These are phyloP conservation scores for Drosophila simulans DNA, from an alignment of 1,140 invertebrate genomes.

Conservation along the genomic window DNA sequence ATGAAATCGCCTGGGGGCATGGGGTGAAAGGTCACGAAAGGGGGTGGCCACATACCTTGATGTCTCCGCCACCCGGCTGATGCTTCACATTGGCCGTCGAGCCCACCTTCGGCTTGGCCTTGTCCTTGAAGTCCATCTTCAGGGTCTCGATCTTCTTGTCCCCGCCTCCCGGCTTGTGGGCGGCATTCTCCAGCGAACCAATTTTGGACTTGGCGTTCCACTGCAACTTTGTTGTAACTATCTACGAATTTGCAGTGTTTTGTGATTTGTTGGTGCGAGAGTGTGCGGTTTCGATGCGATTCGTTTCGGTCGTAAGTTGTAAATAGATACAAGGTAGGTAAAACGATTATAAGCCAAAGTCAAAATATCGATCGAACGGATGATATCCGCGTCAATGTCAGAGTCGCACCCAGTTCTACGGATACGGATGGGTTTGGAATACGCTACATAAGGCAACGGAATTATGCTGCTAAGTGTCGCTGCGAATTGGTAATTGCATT, in stretches of 20 bases:
- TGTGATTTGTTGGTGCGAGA: slow-evolving; percentile 40
- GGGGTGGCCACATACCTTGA: slow-evolving; percentile 90
- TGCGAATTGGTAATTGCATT: slow-evolving; percentile 69
- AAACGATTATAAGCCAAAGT: slow-evolving; percentile 58
- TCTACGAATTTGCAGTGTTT: slow-evolving; percentile 86
- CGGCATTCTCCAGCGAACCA: slow-evolving; percentile 96
- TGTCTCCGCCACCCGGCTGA: slow-evolving; percentile 91
- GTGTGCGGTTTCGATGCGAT: slow-evolving; percentile 12
- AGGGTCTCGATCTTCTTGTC: slow-evolving; percentile 96
- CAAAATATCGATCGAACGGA: slow-evolving; percentile 31
- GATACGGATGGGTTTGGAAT: slow-evolving; percentile 21
- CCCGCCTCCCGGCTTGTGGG: slow-evolving; percentile 95
- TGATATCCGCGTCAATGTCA: slow-evolving; percentile 44
- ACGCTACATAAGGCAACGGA: slow-evolving; percentile 60
- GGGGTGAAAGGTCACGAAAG: background rate
- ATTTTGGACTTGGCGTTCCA: slow-evolving; percentile 98
- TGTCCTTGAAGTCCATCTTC: slow-evolving; percentile 96
- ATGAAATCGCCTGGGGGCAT: slow-evolving; percentile 25
- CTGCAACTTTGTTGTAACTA: slow-evolving; percentile 92
- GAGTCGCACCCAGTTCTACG: slow-evolving; percentile 34
- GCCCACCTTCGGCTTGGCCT: slow-evolving; percentile 95
- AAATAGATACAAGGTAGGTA: slow-evolving; percentile 70
- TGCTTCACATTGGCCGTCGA: slow-evolving; percentile 94
- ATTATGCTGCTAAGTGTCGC: slow-evolving; percentile 66
- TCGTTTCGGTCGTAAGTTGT: slow-evolving; percentile 26